Percentiles rank a stretch among this genome's conserved stretches.
These are phyloP conservation scores for Ciconia stormi DNA, from an alignment of 2,113 vertebrate genomes.

Conservation along the genomic window DNA sequence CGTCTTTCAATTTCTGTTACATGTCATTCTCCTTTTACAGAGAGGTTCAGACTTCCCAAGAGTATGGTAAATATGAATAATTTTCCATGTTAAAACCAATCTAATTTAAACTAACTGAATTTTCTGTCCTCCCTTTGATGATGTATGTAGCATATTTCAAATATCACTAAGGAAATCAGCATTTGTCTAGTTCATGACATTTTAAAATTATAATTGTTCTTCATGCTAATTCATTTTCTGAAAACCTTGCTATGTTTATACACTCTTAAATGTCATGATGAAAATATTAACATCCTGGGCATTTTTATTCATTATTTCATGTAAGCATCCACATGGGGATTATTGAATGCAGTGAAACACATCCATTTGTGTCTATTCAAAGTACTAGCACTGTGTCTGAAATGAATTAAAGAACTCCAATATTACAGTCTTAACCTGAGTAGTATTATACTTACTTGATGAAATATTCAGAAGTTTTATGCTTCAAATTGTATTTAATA, in stretches of 20 bases:
- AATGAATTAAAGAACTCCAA: background rate
- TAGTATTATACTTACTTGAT: background rate
- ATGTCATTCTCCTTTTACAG: background rate
- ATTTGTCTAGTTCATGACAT: background rate
- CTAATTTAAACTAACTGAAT: background rate
- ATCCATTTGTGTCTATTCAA: background rate
- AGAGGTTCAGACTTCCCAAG: background rate
- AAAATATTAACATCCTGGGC: background rate
- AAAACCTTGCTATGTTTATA: background rate
- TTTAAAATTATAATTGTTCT: background rate
- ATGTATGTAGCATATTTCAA: background rate
- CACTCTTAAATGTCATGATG: background rate
- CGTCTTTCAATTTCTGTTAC: background rate
- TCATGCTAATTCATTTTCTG: background rate
- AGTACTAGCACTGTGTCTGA: background rate
- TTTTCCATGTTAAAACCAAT: background rate
- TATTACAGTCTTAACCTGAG: background rate
- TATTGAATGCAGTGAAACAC: background rate
- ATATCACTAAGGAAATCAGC: background rate
- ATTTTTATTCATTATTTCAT: conserved; percentile 8
- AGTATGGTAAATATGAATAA: background rate
- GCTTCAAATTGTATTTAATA: background rate
- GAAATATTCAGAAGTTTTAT: background rate
- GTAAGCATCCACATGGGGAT: background rate
- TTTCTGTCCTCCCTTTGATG: background rate